Conservation (phyloP, 1,140 invertebrate species). For the Bombyx mori region ASM3026992v2 NC_085119.1:3031001-3031500, state of each 20-base stretch:
- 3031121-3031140: conserved; percentile 11
- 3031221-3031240: conserved; percentile 26
- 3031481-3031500: too few relatives aligned
- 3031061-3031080: neutral
- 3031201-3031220: conserved; percentile 17
- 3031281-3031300: too few relatives aligned
- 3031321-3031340: neutral
- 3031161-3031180: conserved; percentile 26
- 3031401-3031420: conserved; percentile 1
- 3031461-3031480: too few relatives aligned
- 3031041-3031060: conserved; percentile 29
- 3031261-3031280: conserved; percentile 4
- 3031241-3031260: conserved; percentile 17
- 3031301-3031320: neutral
- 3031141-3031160: conserved; percentile 18
- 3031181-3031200: conserved; percentile 27
- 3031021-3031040: conserved; percentile 23
- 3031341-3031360: neutral
- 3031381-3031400: neutral
- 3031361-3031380: neutral
- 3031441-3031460: too few relatives aligned
- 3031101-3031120: neutral
- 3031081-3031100: conserved; percentile 1
- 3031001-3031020: conserved; percentile 19
- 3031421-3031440: neutral